Evolutionary conservation across 1,140 invertebrate species (phyloP).

Genomic region (Leptonema lineaticorne): DNA sequence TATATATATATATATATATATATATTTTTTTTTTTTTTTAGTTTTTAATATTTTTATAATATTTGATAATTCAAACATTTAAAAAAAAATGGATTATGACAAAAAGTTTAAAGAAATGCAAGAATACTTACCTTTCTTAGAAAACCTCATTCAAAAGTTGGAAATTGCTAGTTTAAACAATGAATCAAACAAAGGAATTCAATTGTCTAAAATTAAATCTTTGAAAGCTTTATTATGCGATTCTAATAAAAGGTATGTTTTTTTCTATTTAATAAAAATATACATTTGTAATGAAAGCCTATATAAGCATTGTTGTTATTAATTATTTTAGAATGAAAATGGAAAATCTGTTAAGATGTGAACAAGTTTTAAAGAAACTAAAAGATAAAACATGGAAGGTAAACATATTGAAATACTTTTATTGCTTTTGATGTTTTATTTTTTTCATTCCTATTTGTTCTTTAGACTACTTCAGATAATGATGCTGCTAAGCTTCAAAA

Average conservation of each 20-base stretch:
- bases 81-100: constrained; percentile 13
- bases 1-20: too few species aligned
- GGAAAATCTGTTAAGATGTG: constrained; percentile 26
- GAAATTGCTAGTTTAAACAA: not conserved
- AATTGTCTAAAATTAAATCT: constrained; percentile 23
- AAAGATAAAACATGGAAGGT: constrained; percentile 18
- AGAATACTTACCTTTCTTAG: constrained; percentile 12
- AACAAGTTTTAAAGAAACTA: constrained; percentile 22
- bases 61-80: too few species aligned
- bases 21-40: too few species aligned
- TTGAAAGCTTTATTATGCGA: constrained; percentile 19
- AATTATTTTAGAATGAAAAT: constrained; percentile 25
- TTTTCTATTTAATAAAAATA: not conserved
- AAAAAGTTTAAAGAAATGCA: constrained; percentile 26
- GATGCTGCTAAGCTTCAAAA: too few species aligned
- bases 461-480: too few species aligned
- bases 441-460: too few species aligned
- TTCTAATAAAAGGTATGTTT: constrained; percentile 8
- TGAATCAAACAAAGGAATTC: constrained; percentile 22
- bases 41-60: too few species aligned
- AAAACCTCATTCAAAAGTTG: constrained; percentile 4
- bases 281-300: not conserved
- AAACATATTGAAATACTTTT: too few species aligned
- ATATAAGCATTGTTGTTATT: not conserved
- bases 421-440: too few species aligned